These are phyloP conservation scores for Leptopterna dolabrata DNA, from an alignment of 2,888 invertebrate genomes.

Conservation along the genomic window DNA sequence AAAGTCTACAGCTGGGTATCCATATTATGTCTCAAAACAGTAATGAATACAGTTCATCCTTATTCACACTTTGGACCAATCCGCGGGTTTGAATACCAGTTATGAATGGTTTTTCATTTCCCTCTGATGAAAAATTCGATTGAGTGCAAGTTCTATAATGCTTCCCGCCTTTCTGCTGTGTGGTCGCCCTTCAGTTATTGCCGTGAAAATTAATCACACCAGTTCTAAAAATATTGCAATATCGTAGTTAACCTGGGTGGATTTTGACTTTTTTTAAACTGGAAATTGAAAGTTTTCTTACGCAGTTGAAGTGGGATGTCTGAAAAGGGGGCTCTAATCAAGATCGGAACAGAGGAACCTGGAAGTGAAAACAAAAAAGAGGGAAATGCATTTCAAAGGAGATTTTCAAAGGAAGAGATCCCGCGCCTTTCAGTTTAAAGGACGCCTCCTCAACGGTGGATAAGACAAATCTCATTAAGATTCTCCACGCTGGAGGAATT, in stretches of 20 bases:
- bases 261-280: background rate
- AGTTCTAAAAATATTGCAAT: background rate
- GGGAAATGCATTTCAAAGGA: constrained; percentile 49
- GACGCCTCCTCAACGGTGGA: constrained; percentile 31
- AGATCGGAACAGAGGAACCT: constrained; percentile 41
- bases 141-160: no score
- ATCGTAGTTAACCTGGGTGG: background rate
- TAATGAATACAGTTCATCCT: no score
- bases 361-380: constrained; percentile 44
- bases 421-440: constrained; percentile 36
- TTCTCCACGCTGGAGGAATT: constrained; percentile 41
- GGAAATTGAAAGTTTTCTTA: background rate
- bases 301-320: background rate
- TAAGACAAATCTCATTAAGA: constrained; percentile 49
- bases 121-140: no score
- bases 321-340: constrained; percentile 42
- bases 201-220: background rate
- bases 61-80: no score
- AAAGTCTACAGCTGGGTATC: no score
- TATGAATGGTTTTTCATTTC: no score
- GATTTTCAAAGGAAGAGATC: constrained; percentile 17
- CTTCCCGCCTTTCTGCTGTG: no score
- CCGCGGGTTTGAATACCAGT: no score
- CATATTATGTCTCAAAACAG: no score
- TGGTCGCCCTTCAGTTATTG: background rate